phyloP scores from a whole-genome alignment of 2,113 vertebrate species.

The Apeltes quadracus region DNA sequence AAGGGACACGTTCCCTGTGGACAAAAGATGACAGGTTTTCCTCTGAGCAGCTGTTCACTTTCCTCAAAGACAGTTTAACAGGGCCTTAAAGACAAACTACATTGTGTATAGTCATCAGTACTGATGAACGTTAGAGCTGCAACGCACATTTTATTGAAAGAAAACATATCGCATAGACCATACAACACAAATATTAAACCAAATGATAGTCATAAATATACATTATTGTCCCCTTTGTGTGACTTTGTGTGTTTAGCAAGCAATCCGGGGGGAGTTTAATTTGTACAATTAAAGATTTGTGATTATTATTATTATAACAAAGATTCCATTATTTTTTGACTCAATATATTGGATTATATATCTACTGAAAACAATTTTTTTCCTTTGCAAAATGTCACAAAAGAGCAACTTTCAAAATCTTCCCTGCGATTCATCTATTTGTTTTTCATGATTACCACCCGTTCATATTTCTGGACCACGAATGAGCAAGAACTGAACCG shows the following conservation, averaged over 20 bases:
- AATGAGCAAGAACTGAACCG: neutral
- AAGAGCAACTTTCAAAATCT: neutral
- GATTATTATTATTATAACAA: neutral
- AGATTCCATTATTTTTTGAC: neutral
- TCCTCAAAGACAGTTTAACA: neutral
- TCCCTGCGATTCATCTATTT: neutral
- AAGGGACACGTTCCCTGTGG: constrained; percentile 18
- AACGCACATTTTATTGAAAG: neutral
- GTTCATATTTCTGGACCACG: neutral
- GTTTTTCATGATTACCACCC: neutral
- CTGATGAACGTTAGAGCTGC: neutral
- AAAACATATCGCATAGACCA: neutral
- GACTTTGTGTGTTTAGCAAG: neutral
- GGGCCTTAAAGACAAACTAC: neutral
- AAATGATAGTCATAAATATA: neutral
- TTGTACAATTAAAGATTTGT: neutral
- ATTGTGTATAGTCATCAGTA: neutral
- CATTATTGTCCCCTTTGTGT: neutral
- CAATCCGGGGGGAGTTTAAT: neutral
- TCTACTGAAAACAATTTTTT: too few species aligned
- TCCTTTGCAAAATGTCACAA: neutral
- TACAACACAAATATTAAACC: neutral
- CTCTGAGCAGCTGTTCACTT: neutral
- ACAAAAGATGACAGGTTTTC: neutral
- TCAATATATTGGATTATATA: neutral